Conservation (phyloP, 1,140 invertebrate species). For the Drosophila chauvacae region DNA sequence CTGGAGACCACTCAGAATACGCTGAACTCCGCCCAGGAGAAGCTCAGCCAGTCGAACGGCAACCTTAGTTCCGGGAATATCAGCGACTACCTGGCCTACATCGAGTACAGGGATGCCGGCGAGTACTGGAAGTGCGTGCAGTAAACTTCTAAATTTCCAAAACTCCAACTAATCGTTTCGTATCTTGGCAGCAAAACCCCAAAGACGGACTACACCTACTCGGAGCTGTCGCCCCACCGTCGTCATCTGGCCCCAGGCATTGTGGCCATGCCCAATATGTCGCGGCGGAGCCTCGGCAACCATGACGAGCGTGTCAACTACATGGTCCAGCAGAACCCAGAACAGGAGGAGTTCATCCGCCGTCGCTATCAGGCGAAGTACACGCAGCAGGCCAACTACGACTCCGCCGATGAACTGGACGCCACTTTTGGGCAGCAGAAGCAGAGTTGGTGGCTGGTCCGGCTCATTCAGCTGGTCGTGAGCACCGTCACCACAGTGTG, state of each 20-base stretch:
- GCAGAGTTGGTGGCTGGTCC: conserved; percentile 68
- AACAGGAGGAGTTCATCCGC: conserved; percentile 75
- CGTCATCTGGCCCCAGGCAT: conserved; percentile 91
- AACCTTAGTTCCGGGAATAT: conserved; percentile 46
- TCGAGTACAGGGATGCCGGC: conserved; percentile 87
- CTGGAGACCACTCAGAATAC: conserved; percentile 72
- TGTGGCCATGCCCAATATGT: conserved; percentile 93
- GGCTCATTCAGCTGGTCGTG: conserved; percentile 62
- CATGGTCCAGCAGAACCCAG: conserved; percentile 75
- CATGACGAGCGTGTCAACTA: conserved; percentile 75
- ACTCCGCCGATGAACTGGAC: conserved; percentile 79
- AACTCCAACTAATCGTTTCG: neutral
- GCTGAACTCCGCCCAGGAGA: conserved; percentile 69
- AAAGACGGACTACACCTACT: conserved; percentile 93
- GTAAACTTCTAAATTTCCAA: too few relatives aligned
- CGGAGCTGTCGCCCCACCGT: conserved; percentile 89
- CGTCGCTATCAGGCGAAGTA: conserved; percentile 70
- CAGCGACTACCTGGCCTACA: conserved; percentile 85
- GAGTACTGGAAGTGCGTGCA: conserved; percentile 89
- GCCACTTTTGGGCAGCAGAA: conserved; percentile 41
- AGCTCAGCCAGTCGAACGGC: conserved; percentile 71
- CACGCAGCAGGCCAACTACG: conserved; percentile 60
- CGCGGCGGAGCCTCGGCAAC: conserved; percentile 86
- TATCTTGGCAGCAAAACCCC: conserved; percentile 88
- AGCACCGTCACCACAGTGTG: conserved; percentile 60